Evolutionary conservation across 2,888 invertebrate genomes (phyloP).

Genomic region (Eilema griseolum): DNA sequence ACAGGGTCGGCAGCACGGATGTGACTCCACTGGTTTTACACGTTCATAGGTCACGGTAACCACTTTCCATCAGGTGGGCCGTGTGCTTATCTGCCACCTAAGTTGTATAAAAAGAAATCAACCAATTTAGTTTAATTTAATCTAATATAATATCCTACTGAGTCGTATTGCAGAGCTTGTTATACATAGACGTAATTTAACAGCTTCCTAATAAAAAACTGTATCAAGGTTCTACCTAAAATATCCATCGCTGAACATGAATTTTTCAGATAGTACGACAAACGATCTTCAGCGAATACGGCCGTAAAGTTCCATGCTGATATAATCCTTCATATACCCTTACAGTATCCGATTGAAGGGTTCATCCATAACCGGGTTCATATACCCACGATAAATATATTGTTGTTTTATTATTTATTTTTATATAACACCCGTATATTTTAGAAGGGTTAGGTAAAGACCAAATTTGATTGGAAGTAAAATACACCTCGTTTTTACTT

Average conservation of each 20-base stretch:
- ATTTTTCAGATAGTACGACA: constrained; percentile 17
- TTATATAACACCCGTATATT: not conserved
- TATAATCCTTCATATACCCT: constrained; percentile 19
- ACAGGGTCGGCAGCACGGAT: no score
- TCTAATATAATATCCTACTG: no score
- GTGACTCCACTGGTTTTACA: no score
- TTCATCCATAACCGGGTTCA: constrained; percentile 1
- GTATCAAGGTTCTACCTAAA: constrained; percentile 11
- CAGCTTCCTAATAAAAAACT: not conserved
- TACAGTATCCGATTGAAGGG: constrained; percentile 17
- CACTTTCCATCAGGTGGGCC: no score
- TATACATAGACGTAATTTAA: not conserved
- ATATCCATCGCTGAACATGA: constrained; percentile 15
- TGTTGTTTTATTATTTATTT: constrained; percentile 2
- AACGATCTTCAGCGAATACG: constrained; percentile 9
- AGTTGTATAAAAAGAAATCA: no score
- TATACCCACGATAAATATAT: not conserved
- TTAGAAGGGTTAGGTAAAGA: not conserved
- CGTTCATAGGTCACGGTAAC: no score
- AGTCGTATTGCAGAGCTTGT: not conserved
- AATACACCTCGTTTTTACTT: not conserved
- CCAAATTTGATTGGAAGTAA: not conserved
- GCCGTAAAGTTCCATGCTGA: constrained; percentile 17
- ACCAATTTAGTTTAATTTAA: no score
- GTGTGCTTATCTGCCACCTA: no score